These are phyloP conservation scores for Sphyrna mokarran DNA, from an alignment of 2,113 vertebrate genomes.

Conservation along the genomic window DNA sequence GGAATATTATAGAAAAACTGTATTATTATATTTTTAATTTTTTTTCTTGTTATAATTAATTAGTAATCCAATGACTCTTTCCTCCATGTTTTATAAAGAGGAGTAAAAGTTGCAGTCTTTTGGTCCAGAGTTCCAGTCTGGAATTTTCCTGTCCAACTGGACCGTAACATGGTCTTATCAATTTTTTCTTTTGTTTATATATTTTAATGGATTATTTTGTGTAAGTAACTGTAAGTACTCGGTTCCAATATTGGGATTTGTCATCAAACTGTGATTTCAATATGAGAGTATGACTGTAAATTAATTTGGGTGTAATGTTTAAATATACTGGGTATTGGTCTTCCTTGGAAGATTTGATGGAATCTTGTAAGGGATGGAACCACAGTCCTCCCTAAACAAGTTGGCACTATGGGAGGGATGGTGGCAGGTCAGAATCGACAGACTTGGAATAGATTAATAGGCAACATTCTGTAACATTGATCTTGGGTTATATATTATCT, in stretches of 20 bases:
- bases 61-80: too few relatives aligned
- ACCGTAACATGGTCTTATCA: not conserved
- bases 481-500: too few relatives aligned
- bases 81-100: too few relatives aligned
- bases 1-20: too few relatives aligned
- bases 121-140: too few relatives aligned
- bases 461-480: too few relatives aligned
- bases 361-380: not conserved
- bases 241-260: not conserved
- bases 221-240: not conserved
- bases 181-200: not conserved
- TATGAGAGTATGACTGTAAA: not conserved
- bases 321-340: not conserved
- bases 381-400: not conserved
- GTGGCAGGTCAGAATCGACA: too few relatives aligned
- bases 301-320: not conserved
- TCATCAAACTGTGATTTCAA: not conserved
- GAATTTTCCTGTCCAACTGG: too few relatives aligned
- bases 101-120: too few relatives aligned
- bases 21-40: too few relatives aligned
- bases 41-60: too few relatives aligned
- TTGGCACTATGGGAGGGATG: not conserved
- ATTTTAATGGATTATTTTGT: not conserved
- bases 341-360: not conserved
- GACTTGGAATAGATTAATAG: too few relatives aligned